Conservation (phyloP, 1,140 invertebrate species). For the Papilio machaon region DNA sequence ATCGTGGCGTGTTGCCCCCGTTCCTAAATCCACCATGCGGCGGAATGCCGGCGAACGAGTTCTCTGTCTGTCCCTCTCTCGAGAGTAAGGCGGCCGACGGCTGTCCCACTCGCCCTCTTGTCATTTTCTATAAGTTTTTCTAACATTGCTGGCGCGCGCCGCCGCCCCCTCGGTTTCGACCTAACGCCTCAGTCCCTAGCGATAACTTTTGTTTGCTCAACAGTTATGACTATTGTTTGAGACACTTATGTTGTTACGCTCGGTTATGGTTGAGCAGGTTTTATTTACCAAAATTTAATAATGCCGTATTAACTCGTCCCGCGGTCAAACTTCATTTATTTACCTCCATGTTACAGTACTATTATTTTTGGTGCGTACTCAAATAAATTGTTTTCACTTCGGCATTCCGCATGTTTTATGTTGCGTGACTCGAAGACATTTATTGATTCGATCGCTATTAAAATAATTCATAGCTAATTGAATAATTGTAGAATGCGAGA, state of each 20-base stretch:
- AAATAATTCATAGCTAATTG: slow-evolving; percentile 29
- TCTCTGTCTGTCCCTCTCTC: slow-evolving; percentile 75
- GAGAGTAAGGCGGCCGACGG: slow-evolving; percentile 64
- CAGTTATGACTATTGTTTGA: slow-evolving; percentile 76
- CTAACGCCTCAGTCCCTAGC: slow-evolving; percentile 69
- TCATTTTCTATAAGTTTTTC: slow-evolving; percentile 82
- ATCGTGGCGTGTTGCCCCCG: slow-evolving; percentile 79
- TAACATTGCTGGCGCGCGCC: slow-evolving; percentile 75
- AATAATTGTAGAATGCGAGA: slow-evolving; percentile 27
- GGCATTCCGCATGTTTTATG: slow-evolving; percentile 20
- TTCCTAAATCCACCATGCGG: slow-evolving; percentile 80
- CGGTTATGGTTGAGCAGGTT: slow-evolving; percentile 61
- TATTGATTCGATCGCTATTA: slow-evolving; percentile 27
- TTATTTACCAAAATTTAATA: slow-evolving; percentile 69
- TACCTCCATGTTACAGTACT: slow-evolving; percentile 26
- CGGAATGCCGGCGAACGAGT: slow-evolving; percentile 79
- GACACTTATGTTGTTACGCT: slow-evolving; percentile 74
- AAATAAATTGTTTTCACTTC: slow-evolving; percentile 19
- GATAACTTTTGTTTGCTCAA: slow-evolving; percentile 78
- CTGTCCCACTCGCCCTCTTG: slow-evolving; percentile 76
- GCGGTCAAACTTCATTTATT: slow-evolving; percentile 42
- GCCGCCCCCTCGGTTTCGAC: slow-evolving; percentile 71
- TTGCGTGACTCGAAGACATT: slow-evolving; percentile 35
- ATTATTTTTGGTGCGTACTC: slow-evolving; percentile 7
- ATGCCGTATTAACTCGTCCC: slow-evolving; percentile 63